Base-by-base conservation (phyloP, 2,888 invertebrate species). In the Halictus ligatus region DNA sequence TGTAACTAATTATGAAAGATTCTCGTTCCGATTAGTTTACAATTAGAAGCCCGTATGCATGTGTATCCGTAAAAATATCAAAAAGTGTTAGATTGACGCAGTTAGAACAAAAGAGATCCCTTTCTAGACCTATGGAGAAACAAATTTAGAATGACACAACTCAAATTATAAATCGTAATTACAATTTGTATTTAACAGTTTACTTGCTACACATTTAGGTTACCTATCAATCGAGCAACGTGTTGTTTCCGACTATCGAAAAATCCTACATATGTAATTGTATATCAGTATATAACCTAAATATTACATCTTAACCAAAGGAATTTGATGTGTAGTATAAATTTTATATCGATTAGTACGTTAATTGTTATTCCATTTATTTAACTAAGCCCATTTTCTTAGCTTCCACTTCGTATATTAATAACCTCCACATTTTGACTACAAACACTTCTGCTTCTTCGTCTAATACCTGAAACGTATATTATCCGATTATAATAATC, bases 381-480 rank as follows among this genome's bases (percentile, higher is more conserved):
- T 98, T 98, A 92, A 97, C 97, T 95, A 99, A 96, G 90, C 99
- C 99, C 95, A 98, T 96, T 95, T 99, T 99, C 96, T 99, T 99
- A 83, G 99, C 99, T 96, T 99, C 99, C 92, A 99, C 98, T 97
- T 99, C 99, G 96, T 99, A 99, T 93, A 99, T 99, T 89, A 99
- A 97, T 94, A 99, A 96, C 92, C 99, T 97, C 99, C 99, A 99
- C 99, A 99, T 99, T 97, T 99, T 99, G 89, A 99, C 99, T 92
- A 99, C 99, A 96, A 99, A 99, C 91, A 99, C 99, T 96, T 99
- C 99, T 6, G 99, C 99, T 96, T 99, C 99, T 95, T 99, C 99
- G 95, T 99, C 99, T 94, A 99, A 96, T 91, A 99, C 99, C 99
- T 99, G 6, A 95, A 95, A 89, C 89, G 90, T 90, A 78, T 40